phyloP scores from a whole-genome alignment of 2,797 vertebrate genomes.

The Euphonia xanthogaster region DNA sequence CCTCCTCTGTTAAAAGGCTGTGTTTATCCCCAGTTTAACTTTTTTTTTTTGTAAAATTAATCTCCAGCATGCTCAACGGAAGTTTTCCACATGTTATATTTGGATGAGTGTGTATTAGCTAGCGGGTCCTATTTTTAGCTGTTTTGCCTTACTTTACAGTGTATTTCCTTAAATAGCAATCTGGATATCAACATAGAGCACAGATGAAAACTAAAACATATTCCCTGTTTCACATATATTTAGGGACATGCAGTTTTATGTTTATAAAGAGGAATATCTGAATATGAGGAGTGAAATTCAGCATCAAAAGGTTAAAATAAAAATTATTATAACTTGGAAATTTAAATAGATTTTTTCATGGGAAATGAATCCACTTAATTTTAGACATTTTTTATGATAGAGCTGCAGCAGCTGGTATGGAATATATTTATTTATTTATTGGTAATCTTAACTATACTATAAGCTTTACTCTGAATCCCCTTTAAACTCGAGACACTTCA shows the following conservation, averaged over 20 bases:
- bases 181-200: slow-evolving; percentile 25
- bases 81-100: slow-evolving; percentile 60
- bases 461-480: not conserved
- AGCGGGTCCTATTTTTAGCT: slow-evolving; percentile 66
- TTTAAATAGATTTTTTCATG: not conserved
- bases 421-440: too few species aligned
- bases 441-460: not conserved
- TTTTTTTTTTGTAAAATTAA: not conserved
- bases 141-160: slow-evolving; percentile 68
- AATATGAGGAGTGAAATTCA: not conserved
- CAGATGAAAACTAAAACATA: slow-evolving; percentile 38
- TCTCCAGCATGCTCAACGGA: slow-evolving; percentile 16
- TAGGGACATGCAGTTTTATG: not conserved
- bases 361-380: not conserved
- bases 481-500: not conserved
- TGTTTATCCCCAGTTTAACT: not conserved
- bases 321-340: not conserved
- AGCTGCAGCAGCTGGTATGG: not conserved
- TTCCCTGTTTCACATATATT: slow-evolving; percentile 9
- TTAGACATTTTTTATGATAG: not conserved
- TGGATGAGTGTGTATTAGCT: slow-evolving; percentile 45
- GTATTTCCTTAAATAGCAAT: slow-evolving; percentile 73
- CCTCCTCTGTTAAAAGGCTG: not conserved
- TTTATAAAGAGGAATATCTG: slow-evolving; percentile 5
- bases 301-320: not conserved